Evolutionary conservation across 2,113 vertebrate species (phyloP).

Genomic region (Labeo catla): DNA sequence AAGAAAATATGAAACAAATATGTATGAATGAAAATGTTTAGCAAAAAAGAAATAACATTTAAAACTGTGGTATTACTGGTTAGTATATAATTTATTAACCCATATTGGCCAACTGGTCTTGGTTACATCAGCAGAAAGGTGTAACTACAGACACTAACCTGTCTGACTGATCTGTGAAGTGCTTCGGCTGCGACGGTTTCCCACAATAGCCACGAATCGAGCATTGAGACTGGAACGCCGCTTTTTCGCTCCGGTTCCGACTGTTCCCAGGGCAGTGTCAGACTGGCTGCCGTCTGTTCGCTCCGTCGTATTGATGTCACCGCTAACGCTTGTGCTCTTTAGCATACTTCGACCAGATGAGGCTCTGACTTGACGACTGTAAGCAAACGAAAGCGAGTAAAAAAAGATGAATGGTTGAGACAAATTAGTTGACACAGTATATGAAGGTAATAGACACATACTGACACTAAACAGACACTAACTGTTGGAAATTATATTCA

Average conservation of each 20-base stretch:
- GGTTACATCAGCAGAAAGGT: not conserved
- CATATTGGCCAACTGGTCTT: not conserved
- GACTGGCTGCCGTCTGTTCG: constrained; percentile 97
- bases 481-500: not conserved
- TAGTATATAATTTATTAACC: not conserved
- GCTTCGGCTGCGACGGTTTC: constrained; percentile 88
- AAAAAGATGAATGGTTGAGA: not conserved
- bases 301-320: constrained; percentile 93
- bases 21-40: too few relatives aligned
- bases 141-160: constrained; percentile 77
- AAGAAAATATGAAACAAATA: too few relatives aligned
- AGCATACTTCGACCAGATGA: constrained; percentile 88
- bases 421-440: not conserved
- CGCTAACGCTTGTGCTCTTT: constrained; percentile 97
- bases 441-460: constrained; percentile 8
- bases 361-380: constrained; percentile 87
- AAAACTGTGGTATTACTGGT: too few relatives aligned
- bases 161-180: constrained; percentile 96
- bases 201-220: constrained; percentile 94
- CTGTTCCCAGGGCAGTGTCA: constrained; percentile 92
- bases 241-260: constrained; percentile 91
- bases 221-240: constrained; percentile 94
- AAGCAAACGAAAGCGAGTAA: constrained; percentile 11
- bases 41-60: too few relatives aligned
- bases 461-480: not conserved